Evolutionary conservation across 2,888 invertebrate genomes (phyloP).

Genomic region (Xestia xanthographa): DNA sequence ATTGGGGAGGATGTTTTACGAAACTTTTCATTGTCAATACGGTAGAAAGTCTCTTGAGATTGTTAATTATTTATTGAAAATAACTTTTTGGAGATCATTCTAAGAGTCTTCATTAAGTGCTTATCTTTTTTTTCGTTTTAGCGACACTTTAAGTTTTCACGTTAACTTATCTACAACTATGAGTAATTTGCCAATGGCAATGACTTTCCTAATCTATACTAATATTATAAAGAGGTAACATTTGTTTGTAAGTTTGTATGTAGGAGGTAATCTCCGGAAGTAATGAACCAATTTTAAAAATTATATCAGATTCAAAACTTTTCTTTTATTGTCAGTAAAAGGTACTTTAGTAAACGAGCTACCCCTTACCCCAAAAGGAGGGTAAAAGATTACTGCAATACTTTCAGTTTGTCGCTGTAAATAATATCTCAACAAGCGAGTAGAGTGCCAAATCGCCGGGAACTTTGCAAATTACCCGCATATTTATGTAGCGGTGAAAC

Average conservation of each 20-base stretch:
- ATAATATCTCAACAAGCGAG: constrained; percentile 57
- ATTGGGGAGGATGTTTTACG: constrained; percentile 32
- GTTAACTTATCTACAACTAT: constrained; percentile 1
- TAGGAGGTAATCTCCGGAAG: too few species aligned
- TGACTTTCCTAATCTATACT: too few species aligned
- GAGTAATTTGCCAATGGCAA: too few species aligned
- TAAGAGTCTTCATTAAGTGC: neutral
- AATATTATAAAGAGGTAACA: too few species aligned
- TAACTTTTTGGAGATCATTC: neutral
- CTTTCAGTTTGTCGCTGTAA: constrained; percentile 57
- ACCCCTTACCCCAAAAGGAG: constrained; percentile 25
- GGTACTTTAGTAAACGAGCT: constrained; percentile 23
- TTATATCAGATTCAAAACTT: constrained; percentile 31
- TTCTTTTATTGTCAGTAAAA: constrained; percentile 25
- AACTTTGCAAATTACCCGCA: constrained; percentile 78
- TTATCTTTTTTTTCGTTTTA: neutral
- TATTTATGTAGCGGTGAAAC: constrained; percentile 83
- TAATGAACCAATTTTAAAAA: too few species aligned
- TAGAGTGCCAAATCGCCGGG: constrained; percentile 64
- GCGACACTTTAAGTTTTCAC: neutral
- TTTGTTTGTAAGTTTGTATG: too few species aligned
- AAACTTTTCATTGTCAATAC: constrained; percentile 35
- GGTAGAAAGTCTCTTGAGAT: constrained; percentile 4
- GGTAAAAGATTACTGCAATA: constrained; percentile 57
- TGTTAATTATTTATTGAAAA: constrained; percentile 18